phyloP scores from a whole-genome alignment of 2,113 vertebrate genomes.

The Ondatra zibethicus region DNA sequence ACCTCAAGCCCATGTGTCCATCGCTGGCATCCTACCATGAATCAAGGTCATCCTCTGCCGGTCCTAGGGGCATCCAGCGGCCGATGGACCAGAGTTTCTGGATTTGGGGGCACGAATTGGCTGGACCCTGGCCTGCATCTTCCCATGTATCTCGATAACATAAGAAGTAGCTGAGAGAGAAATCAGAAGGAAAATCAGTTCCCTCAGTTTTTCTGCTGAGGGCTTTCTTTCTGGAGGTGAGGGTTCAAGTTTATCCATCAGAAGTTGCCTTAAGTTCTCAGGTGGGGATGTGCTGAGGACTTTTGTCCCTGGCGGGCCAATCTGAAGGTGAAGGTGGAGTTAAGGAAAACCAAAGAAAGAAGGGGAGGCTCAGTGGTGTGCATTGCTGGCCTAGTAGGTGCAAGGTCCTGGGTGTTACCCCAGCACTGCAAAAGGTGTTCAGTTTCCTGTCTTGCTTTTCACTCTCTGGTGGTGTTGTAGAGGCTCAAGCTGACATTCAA shows the following conservation, averaged over 20 bases:
- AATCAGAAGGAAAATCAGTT: neutral
- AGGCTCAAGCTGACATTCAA: neutral
- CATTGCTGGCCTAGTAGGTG: neutral
- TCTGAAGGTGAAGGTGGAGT: neutral
- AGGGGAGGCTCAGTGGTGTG: too few relatives aligned
- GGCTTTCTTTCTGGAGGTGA: slow-evolving; percentile 1
- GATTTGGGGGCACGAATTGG: slow-evolving; percentile 73
- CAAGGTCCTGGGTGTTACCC: neutral
- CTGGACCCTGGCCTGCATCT: slow-evolving; percentile 57
- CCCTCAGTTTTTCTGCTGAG: neutral
- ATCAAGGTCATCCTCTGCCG: slow-evolving; percentile 85
- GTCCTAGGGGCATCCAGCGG: slow-evolving; percentile 88
- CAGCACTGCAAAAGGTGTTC: neutral
- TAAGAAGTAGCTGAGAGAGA: slow-evolving; percentile 87
- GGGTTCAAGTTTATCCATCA: neutral
- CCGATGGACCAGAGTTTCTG: slow-evolving; percentile 91
- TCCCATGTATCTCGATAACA: slow-evolving; percentile 85
- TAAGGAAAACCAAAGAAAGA: neutral
- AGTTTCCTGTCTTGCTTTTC: neutral
- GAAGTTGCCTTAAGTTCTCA: slow-evolving; percentile 28
- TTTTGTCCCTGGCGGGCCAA: neutral
- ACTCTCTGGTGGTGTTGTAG: neutral
- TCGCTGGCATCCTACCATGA: slow-evolving; percentile 86
- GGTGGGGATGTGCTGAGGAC: neutral
- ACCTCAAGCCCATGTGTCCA: neutral